phyloP scores from a whole-genome alignment of 2,113 vertebrate species.

The Thymallus thymallus region DNA sequence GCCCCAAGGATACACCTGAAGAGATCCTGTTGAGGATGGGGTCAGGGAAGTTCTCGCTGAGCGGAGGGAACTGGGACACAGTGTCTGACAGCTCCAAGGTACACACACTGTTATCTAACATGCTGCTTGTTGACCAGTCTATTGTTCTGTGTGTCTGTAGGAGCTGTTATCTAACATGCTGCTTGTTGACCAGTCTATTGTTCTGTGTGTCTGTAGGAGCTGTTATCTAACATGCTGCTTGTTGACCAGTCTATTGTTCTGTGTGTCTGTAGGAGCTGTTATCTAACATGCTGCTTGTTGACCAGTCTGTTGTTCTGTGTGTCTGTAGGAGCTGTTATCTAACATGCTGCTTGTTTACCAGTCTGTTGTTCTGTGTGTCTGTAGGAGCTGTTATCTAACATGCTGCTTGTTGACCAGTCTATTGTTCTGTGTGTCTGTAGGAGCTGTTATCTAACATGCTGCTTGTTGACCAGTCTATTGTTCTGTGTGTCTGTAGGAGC shows the following conservation, averaged over 20 bases:
- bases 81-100: conserved; percentile 97
- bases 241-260: neutral
- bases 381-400: conserved; percentile 93
- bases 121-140: too few species aligned
- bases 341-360: too few species aligned
- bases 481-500: conserved; percentile 75
- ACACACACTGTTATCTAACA: too few species aligned
- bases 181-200: conserved; percentile 78
- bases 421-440: too few species aligned
- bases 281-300: conserved; percentile 96
- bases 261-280: conserved; percentile 82
- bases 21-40: conserved; percentile 93
- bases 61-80: conserved; percentile 94
- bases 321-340: too few species aligned
- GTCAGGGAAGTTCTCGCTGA: conserved; percentile 93
- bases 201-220: too few species aligned
- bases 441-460: too few species aligned
- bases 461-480: too few species aligned
- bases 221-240: too few species aligned
- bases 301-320: conserved; percentile 39
- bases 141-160: conserved; percentile 59
- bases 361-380: conserved; percentile 4
- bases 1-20: conserved; percentile 94
- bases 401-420: conserved; percentile 88
- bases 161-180: conserved; percentile 96